phyloP scores from a whole-genome alignment of 2,113 vertebrate genomes.

The Trachemys scripta region DNA sequence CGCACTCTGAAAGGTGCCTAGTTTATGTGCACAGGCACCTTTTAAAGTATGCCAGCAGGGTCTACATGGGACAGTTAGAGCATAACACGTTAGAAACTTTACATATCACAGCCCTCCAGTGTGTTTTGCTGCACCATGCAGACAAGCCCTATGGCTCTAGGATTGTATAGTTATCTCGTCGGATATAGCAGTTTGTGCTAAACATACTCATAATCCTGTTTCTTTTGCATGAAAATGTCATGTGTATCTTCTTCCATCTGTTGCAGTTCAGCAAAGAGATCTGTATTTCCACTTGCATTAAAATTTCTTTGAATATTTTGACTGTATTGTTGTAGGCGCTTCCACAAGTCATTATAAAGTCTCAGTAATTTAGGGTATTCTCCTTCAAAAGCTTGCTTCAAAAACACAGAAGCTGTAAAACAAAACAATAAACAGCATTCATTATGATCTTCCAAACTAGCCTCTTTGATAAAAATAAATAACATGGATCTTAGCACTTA shows the following conservation, averaged over 20 bases:
- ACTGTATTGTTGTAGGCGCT: constrained; percentile 93
- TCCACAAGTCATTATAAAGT: constrained; percentile 97
- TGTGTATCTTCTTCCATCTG: constrained; percentile 84
- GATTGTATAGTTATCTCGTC: background rate
- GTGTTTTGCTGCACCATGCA: background rate
- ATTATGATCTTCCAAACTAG: background rate
- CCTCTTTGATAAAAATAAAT: background rate
- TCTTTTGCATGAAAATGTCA: constrained; percentile 88
- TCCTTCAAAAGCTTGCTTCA: constrained; percentile 97
- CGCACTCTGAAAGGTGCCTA: background rate
- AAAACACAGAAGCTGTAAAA: constrained; percentile 88
- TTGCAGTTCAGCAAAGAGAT: constrained; percentile 81
- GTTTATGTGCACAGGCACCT: background rate
- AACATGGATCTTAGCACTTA: background rate
- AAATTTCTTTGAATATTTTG: constrained; percentile 88
- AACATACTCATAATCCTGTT: constrained; percentile 91
- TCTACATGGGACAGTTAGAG: background rate
- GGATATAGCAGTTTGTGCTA: background rate
- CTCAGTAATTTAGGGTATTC: constrained; percentile 95
- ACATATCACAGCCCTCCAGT: background rate
- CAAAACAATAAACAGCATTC: constrained; percentile 13
- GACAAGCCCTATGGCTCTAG: background rate
- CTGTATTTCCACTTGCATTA: constrained; percentile 76
- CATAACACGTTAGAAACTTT: background rate
- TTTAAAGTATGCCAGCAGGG: background rate